Percentiles rank a stretch among this genome's conserved stretches.
These are phyloP conservation scores for Anthoscopus minutus DNA, from an alignment of 2,113 vertebrate species.

Conservation along the genomic window DNA sequence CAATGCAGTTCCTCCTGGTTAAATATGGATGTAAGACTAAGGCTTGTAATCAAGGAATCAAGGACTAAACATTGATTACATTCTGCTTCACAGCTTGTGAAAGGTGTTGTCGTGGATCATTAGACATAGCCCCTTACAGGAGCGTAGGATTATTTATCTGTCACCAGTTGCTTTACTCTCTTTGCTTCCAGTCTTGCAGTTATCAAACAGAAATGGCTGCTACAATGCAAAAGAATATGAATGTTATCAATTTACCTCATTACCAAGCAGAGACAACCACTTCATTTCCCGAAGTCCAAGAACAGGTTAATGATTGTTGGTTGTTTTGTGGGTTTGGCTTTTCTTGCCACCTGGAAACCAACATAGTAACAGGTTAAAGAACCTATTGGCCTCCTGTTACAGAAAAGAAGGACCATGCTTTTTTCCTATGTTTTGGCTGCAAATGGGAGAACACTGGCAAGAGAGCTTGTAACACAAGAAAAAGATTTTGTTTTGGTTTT, in stretches of 20 bases:
- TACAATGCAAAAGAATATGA: not conserved
- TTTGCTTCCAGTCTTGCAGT: not conserved
- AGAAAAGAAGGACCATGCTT: not conserved
- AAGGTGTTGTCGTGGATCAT: constrained; percentile 57
- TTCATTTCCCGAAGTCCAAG: not conserved
- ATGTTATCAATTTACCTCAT: not conserved
- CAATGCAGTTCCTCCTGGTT: constrained; percentile 28
- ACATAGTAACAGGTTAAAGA: not conserved
- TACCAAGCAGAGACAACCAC: not conserved
- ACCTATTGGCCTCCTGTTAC: not conserved
- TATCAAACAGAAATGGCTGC: not conserved
- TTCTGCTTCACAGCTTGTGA: constrained; percentile 57
- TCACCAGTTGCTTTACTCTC: constrained; percentile 26
- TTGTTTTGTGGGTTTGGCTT: not conserved
- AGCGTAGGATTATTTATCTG: constrained; percentile 57
- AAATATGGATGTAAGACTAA: constrained; percentile 44
- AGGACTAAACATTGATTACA: constrained; percentile 35
- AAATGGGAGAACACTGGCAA: not conserved
- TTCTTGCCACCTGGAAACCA: not conserved
- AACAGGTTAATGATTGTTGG: not conserved
- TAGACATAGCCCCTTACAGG: constrained; percentile 27
- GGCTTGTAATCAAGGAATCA: constrained; percentile 63
- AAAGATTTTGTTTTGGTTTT: not conserved
- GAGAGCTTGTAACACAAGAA: not conserved
- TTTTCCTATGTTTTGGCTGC: not conserved